These are phyloP conservation scores for Torymus aiolomorphi DNA, from an alignment of 2,888 invertebrate genomes.

Conservation along the genomic window DNA sequence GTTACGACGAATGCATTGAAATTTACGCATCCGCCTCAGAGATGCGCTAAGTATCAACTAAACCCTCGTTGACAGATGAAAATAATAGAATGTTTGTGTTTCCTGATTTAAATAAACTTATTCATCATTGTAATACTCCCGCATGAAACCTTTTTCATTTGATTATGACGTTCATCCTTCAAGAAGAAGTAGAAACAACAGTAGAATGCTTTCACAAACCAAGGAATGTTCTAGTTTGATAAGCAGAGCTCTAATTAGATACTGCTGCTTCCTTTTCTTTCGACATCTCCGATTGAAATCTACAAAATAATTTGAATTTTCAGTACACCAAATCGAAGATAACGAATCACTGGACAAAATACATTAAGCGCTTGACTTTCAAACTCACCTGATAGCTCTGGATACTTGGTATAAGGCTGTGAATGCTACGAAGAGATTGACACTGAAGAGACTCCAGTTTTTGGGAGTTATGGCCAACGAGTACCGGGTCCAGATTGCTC, in stretches of 20 bases:
- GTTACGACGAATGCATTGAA: background rate
- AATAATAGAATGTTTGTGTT: slow-evolving; percentile 21
- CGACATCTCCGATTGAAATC: slow-evolving; percentile 68
- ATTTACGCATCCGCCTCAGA: slow-evolving; percentile 10
- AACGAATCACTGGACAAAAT: no score
- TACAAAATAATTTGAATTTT: slow-evolving; percentile 57
- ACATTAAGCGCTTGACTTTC: background rate
- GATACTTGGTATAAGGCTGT: slow-evolving; percentile 90
- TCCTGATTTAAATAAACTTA: slow-evolving; percentile 14
- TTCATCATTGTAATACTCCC: slow-evolving; percentile 21
- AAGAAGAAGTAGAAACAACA: slow-evolving; percentile 9
- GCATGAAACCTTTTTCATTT: slow-evolving; percentile 16
- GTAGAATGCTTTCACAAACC: slow-evolving; percentile 23
- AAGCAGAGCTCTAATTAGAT: slow-evolving; percentile 30
- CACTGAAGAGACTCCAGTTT: slow-evolving; percentile 95
- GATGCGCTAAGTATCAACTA: slow-evolving; percentile 31
- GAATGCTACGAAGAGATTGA: slow-evolving; percentile 95
- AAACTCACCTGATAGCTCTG: slow-evolving; percentile 80
- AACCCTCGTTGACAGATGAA: slow-evolving; percentile 27
- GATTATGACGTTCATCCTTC: slow-evolving; percentile 1
- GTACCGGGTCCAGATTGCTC: slow-evolving; percentile 95
- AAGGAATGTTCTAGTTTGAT: slow-evolving; percentile 52
- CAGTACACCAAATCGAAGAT: background rate
- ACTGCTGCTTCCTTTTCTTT: slow-evolving; percentile 52
- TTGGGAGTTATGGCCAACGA: slow-evolving; percentile 97